Evolutionary conservation across 92 coral and sea anemone genomes (phyloP), one percentile per base, ranked within the genome.

Genomic region (Pocillopora grandis): DNA sequence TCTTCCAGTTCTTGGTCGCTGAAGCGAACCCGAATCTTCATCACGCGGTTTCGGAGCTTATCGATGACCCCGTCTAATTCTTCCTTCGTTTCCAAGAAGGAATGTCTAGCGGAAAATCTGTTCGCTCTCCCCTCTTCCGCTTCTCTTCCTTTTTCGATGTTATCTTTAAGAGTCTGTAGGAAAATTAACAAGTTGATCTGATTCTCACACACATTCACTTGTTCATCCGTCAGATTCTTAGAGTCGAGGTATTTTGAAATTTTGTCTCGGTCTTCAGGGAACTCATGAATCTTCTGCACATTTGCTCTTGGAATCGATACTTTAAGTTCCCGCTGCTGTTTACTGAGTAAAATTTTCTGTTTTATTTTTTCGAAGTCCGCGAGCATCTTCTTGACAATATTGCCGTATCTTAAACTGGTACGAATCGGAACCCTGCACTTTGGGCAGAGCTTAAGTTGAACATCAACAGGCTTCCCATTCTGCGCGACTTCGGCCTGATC

Each of bases 1-100:
- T 95, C 98, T 57, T 91, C 95, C 78, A 93, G 77, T 64, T 93
- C 93, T 62, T 95, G 98, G 0, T 91, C 95, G 48, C 97, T 91
- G 78, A 93, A 91, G 37, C 94, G 81, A 33, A 23, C 61, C 7
- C 97, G 81, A n/a, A 62, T n/a, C 78, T 72, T 57, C 95, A 88
- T 91, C 23, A 93, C 88, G 75, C 89, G 80, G 12, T 73, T 36
- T n/a, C 72, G 81, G 56, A 92, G 86, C 15, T 81, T 60, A 16
- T 80, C 89, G 62, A 67, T 48, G 12, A 49, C 76, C 21, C 48
- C 48, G 5, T 66, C 21, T 0, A 18, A 72, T 2, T 19, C 72
- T 48, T 18, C 15, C 16, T 36, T 52, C 60, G 37, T 64, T 48
- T 78, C 62, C n/a, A 27, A 27, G 1, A 27, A 27, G 31, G 31